Conservation (phyloP, 2,113 vertebrate genomes). For the Tretioscincus oriximinensis region DNA sequence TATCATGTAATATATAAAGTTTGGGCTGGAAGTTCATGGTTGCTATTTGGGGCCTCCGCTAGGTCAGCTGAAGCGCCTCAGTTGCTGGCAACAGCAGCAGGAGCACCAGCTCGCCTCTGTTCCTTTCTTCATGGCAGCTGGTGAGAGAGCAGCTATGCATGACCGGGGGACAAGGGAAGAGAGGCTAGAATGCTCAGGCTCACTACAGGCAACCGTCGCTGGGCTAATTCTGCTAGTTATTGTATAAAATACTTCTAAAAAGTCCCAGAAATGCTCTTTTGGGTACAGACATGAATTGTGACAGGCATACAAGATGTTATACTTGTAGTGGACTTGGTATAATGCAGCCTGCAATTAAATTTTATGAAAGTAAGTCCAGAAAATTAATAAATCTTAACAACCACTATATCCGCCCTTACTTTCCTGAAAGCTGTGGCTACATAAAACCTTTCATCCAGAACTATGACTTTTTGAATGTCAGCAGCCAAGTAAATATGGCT, state of each 20-base stretch:
- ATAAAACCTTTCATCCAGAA: neutral
- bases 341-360: constrained; percentile 26
- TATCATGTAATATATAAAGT: no score
- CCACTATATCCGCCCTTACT: constrained; percentile 31
- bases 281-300: neutral
- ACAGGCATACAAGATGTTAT: fast-evolving
- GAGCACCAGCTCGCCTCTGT: no score
- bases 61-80: no score
- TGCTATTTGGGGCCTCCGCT: no score
- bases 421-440: fast-evolving
- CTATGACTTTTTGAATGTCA: constrained; percentile 47
- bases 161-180: no score
- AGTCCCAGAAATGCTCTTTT: neutral
- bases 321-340: constrained; percentile 25
- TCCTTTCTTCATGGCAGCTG: no score
- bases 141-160: no score
- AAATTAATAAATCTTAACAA: constrained; percentile 20
- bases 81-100: no score
- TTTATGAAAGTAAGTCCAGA: constrained; percentile 30
- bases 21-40: no score
- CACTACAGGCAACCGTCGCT: no score
- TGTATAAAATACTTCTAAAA: neutral
- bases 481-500: constrained; percentile 42
- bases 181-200: no score
- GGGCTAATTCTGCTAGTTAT: no score